These are phyloP conservation scores for Microctonus brassicae DNA, from an alignment of 2,888 invertebrate genomes.

Conservation along the genomic window DNA sequence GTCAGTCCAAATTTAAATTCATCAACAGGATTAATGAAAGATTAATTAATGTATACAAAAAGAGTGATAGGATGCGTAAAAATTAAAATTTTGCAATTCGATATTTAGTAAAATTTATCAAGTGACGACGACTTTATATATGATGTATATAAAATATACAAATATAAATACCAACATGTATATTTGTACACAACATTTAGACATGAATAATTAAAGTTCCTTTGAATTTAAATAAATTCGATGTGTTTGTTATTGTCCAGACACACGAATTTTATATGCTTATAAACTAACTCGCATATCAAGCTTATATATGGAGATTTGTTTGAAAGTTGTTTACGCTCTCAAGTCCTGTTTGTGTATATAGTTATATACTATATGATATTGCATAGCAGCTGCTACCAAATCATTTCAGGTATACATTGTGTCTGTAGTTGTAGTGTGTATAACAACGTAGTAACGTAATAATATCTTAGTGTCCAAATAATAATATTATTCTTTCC, in stretches of 20 bases:
- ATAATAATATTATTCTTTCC: too few species aligned
- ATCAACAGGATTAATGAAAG: too few species aligned
- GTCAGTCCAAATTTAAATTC: too few species aligned
- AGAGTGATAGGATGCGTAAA: neutral
- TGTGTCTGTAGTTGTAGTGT: neutral
- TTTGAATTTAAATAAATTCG: slow-evolving; percentile 59
- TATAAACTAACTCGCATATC: neutral
- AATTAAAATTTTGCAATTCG: slow-evolving; percentile 40
- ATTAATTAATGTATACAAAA: too few species aligned
- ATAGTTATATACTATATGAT: slow-evolving; percentile 20
- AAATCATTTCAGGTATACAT: neutral
- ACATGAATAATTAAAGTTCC: slow-evolving; percentile 57
- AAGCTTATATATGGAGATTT: slow-evolving; percentile 1
- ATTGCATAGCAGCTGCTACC: slow-evolving; percentile 15
- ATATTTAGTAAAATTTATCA: slow-evolving; percentile 38
- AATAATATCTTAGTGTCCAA: too few species aligned
- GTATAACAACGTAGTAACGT: neutral
- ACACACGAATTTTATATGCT: too few species aligned
- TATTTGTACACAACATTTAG: neutral
- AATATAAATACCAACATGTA: too few species aligned
- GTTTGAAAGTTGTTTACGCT: slow-evolving; percentile 40
- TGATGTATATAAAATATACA: too few species aligned
- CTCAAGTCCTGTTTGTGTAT: slow-evolving; percentile 24
- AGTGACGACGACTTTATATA: slow-evolving; percentile 1
- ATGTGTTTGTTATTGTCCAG: neutral